Evolutionary conservation across 1,140 invertebrate species (phyloP), one percentile per base, ranked within the genome.

Genomic region (Saccostrea glomerata): DNA sequence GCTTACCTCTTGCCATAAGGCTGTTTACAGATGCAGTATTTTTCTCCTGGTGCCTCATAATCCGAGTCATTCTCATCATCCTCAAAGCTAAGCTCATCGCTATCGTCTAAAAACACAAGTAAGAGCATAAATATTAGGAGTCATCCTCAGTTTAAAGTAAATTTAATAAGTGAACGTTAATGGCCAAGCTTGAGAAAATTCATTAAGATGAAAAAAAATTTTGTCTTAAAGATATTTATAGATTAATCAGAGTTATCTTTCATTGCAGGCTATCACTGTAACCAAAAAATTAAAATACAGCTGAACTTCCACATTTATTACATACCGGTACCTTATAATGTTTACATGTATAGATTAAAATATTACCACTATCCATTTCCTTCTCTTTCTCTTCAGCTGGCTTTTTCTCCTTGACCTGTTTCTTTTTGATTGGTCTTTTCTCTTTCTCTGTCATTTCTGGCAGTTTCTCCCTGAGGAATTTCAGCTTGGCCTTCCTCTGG

Each of bases 1-100:
- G n/a, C 36, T 84, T 89, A 95, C 95, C 98, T 96, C 95, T 99
- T 98, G 92, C 98, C 98, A 94, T 99, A 98, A 0, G 98, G 98
- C 92, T 98, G 97, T 92, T 97, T 97, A 94, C 98, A 99, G 92
- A 99, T 97, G 94, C 98, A 99, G 98, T 98, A 99, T 36, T 99
- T 95, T 95, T 97, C 97, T 91, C 98, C 97, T 5, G 98, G 98
- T 17, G 97, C 97, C 93, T 97, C 96, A 95, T 96, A 96, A 89
- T 96, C 94, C n/a, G 90, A 90, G 82, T 92, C 92, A 88, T 92
- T 91, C 58, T 90, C 90, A 89, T 94, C 93, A 86, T 94, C 93
- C 82, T 92, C 91, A 85, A 91, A 77, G 25, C 9, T 25, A 13
- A 77, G 4, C 30, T 36, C 70, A 36, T 92, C 70, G 6, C 70